Evolutionary conservation across 2,888 invertebrate species (phyloP).

Genomic region (Cryptus armator): DNA sequence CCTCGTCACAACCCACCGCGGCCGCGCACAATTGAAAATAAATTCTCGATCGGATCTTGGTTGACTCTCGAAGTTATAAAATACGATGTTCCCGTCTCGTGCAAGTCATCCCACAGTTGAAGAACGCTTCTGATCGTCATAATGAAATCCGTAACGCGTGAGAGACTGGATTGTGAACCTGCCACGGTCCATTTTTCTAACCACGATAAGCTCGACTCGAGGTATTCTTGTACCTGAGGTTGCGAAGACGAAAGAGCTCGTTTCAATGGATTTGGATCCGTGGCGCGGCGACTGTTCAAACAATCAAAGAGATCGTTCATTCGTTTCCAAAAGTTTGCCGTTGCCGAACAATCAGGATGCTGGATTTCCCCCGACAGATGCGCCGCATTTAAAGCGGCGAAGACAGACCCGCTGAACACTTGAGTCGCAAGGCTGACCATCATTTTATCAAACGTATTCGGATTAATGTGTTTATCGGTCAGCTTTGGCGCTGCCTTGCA

Average conservation of each 20-base stretch:
- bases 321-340: conserved; percentile 69
- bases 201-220: conserved; percentile 34
- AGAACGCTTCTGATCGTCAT: conserved; percentile 69
- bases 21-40: conserved; percentile 68
- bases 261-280: conserved; percentile 55
- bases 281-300: conserved; percentile 57
- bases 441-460: conserved; percentile 71
- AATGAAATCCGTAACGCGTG: conserved; percentile 68
- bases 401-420: conserved; percentile 71
- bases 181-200: conserved; percentile 43
- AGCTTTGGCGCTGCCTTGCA: conserved; percentile 71
- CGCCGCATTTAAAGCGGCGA: conserved; percentile 66
- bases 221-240: conserved; percentile 58
- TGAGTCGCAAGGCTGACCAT: conserved; percentile 70
- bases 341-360: conserved; percentile 56
- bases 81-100: conserved; percentile 57
- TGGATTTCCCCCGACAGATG: conserved; percentile 59
- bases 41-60: conserved; percentile 72
- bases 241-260: conserved; percentile 40
- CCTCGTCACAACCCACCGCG: conserved; percentile 65
- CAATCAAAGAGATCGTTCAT: conserved; percentile 71
- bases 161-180: conserved; percentile 57
- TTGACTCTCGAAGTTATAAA: conserved; percentile 63
- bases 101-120: conserved; percentile 67
- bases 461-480: conserved; percentile 69